Evolutionary conservation across 2,888 invertebrate species (phyloP), one percentile per base, ranked within the genome.

Genomic region (Deilephila elpenor): DNA sequence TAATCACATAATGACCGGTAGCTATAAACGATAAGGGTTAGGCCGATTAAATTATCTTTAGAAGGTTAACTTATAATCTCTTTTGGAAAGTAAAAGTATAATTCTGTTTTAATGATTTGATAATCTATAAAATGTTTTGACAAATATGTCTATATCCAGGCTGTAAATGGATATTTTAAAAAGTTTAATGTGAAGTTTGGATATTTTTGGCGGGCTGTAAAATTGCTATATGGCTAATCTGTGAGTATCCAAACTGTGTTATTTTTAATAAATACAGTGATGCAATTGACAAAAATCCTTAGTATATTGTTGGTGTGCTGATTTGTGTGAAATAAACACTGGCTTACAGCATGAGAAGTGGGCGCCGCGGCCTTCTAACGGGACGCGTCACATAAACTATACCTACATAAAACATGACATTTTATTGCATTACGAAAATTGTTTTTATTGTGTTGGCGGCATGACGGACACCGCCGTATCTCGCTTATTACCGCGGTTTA

Each of bases 401-500:
- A 67, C 67, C 44, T 25, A 51, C 67, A 67, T 67, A 76, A 78
- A 78, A 76, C 73, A 70, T 25, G 14, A 61, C 70, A 74, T 75
- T 75, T 73, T 75, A 75, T 75, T 75, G 76, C 77, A 76, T 74
- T 77, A 77, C 60, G 74, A 73, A 78, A 77, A 78, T 72, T 82
- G 75, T 83, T 82, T 78, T 76, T 81, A 84, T 83, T 84, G 80
- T 75, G 77, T 77, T 77, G 74, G 79, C 75, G 67, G 71, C 72
- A 76, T 80, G 82, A 82, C 78, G 75, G 78, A 78, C 79, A 76
- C 75, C 72, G 74, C 72, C 78, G 78, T 79, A 83, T 83, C 84
- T 80, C 78, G 82, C 80, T 84, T 85, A 84, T 85, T 83, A 83
- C 78, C 78, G 78, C 79, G 83, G 83, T 82, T 80, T 82, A 84